phyloP scores from a whole-genome alignment of 2,888 invertebrate genomes.

The Rhagonycha fulva region DNA sequence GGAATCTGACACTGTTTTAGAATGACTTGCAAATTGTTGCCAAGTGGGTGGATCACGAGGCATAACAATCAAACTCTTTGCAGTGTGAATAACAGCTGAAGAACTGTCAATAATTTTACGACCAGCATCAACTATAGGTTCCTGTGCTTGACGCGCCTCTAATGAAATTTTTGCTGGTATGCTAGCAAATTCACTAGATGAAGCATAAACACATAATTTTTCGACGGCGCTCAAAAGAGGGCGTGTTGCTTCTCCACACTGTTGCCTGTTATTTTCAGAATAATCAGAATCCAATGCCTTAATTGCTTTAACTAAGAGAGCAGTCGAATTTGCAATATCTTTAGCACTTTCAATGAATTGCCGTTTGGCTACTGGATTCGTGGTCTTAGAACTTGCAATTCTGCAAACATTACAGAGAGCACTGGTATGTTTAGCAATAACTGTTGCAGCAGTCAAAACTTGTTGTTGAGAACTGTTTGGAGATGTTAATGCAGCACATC shows the following conservation, averaged over 20 bases:
- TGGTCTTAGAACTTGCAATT: conserved; percentile 87
- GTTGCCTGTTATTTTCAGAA: conserved; percentile 72
- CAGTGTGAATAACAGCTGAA: conserved; percentile 87
- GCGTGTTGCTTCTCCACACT: conserved; percentile 77
- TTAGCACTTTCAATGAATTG: conserved; percentile 98
- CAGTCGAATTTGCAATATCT: conserved; percentile 95
- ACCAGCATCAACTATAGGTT: conserved; percentile 86
- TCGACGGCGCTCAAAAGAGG: conserved; percentile 84
- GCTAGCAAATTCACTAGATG: conserved; percentile 90
- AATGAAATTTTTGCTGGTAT: conserved; percentile 89
- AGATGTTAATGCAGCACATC: conserved; percentile 79
- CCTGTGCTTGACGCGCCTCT: conserved; percentile 82
- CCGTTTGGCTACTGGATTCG: conserved; percentile 88
- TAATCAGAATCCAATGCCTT: conserved; percentile 88
- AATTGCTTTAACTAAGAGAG: conserved; percentile 91
- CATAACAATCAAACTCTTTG: conserved; percentile 84
- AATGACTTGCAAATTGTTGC: conserved; percentile 92
- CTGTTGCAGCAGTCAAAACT: conserved; percentile 88
- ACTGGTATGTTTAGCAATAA: conserved; percentile 95
- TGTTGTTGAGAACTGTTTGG: conserved; percentile 77
- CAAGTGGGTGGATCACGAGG: conserved; percentile 93
- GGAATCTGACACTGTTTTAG: conserved; percentile 94
- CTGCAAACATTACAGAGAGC: conserved; percentile 95
- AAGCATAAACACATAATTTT: conserved; percentile 89
- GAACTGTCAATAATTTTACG: conserved; percentile 80